Evolutionary conservation across 2,113 vertebrate genomes (phyloP), one percentile per base, ranked within the genome.

Genomic region (Rhea americana): DNA sequence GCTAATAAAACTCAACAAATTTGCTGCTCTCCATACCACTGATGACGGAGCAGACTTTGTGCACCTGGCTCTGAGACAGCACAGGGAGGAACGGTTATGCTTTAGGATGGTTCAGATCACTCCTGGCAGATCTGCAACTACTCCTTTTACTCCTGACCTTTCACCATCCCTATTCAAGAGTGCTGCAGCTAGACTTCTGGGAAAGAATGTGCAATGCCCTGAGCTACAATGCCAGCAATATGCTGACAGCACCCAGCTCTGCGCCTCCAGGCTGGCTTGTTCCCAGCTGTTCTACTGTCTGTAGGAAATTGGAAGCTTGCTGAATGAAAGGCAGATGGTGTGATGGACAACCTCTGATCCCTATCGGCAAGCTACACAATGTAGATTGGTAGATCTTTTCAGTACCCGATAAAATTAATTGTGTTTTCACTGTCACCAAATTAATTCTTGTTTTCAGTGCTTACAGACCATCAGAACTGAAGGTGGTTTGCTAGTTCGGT

Each of bases 301-400:
- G 85, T 63, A 91, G 91, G 75, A 93, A 93, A 92, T 43, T 18
- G 89, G 93, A 84, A 94, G 66, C 25, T 74, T 58, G 67, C 71
- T 88, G 95, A 91, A 88, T 86, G 85, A 91, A 95, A 93, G 87
- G 90, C 94, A 96, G 82, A 81, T 83, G 91, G 85, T 71, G 51
- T 90, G 91, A 95, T 90, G 94, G 91, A 95, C 90, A 96, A 75
- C 80, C 90, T 81, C 91, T 83, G 91, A 93, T 94, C 87, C 61
- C 89, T 91, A 90, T 81, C 66, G 1, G 56, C 75, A 47, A 78
- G 51, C 61, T 85, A 75, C 68, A 81, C 90, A 86, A 68, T 72
- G 68, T 53, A 45, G 65, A 26, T 77, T 48, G 70, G 93, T 78
- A 77, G 79, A 79, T 75, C 91, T 93, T 88, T 92, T 91, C 82